These are phyloP conservation scores for Microdon myrmicae DNA, from an alignment of 2,888 invertebrate species.

Conservation along the genomic window DNA sequence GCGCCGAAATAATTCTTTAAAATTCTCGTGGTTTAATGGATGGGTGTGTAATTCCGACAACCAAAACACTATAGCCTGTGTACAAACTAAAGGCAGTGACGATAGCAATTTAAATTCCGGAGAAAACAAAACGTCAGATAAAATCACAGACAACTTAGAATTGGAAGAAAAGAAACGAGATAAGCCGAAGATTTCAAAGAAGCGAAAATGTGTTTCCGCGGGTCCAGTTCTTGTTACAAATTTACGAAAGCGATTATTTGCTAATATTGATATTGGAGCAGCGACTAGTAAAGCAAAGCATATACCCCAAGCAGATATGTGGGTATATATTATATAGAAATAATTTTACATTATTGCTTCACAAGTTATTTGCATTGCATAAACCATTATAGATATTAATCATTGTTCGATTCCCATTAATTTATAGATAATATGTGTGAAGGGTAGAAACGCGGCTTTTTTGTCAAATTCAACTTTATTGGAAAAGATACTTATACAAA, in stretches of 20 bases:
- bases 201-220: constrained; percentile 64
- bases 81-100: no score
- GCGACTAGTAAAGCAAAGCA: no score
- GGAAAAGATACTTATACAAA: no score
- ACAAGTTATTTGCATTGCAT: not conserved
- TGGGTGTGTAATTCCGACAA: no score
- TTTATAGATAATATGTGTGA: no score
- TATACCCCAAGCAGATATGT: no score
- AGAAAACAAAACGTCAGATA: not conserved
- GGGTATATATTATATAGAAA: constrained; percentile 11
- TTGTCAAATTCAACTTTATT: no score
- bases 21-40: no score
- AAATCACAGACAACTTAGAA: constrained; percentile 14
- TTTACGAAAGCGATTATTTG: not conserved
- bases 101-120: not conserved
- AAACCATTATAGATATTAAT: not conserved
- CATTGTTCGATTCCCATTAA: not conserved
- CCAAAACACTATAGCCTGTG: no score
- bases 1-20: no score
- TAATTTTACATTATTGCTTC: not conserved
- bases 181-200: constrained; percentile 59
- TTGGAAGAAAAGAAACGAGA: constrained; percentile 61
- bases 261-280: not conserved
- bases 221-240: constrained; percentile 63
- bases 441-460: no score